Evolutionary conservation across 1,140 invertebrate species (phyloP).

Genomic region (Drosophila obscura): DNA sequence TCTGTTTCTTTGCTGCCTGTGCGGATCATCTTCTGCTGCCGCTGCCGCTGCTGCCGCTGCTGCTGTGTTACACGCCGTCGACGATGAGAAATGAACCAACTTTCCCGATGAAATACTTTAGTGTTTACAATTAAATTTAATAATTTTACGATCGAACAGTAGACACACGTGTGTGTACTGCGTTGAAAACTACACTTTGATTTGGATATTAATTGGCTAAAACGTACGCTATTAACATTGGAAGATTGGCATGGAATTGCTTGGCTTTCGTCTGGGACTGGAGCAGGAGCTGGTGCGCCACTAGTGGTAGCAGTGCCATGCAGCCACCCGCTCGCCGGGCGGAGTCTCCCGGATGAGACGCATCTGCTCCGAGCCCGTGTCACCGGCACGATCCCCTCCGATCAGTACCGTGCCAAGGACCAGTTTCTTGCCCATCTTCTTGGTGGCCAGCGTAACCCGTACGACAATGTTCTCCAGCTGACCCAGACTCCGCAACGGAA

Average conservation of each 20-base stretch:
- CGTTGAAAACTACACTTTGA: not conserved
- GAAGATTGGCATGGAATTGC: constrained; percentile 5
- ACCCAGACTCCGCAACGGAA: constrained; percentile 62
- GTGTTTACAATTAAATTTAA: constrained; percentile 53
- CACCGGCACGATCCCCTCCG: constrained; percentile 39
- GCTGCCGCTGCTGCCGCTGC: constrained; percentile 2
- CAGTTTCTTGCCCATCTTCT: constrained; percentile 86
- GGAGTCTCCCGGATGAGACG: constrained; percentile 49
- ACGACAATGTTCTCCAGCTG: constrained; percentile 69
- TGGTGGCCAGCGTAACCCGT: constrained; percentile 72
- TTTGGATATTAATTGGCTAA: constrained; percentile 23
- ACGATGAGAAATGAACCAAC: constrained; percentile 38
- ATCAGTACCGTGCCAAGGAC: constrained; percentile 77
- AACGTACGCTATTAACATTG: constrained; percentile 38
- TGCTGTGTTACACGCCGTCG: constrained; percentile 38
- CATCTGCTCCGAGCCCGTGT: constrained; percentile 63
- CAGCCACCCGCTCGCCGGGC: constrained; percentile 62
- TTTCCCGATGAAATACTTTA: constrained; percentile 42
- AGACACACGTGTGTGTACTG: constrained; percentile 14
- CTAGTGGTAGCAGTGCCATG: constrained; percentile 74
- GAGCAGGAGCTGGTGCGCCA: too few species aligned
- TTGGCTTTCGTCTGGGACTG: not conserved
- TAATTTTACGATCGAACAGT: constrained; percentile 41
- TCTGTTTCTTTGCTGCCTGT: constrained; percentile 7
- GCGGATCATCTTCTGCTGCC: too few species aligned